These are phyloP conservation scores for Thripadectes ignobilis DNA, from an alignment of 2,797 vertebrate species.

Conservation along the genomic window DNA sequence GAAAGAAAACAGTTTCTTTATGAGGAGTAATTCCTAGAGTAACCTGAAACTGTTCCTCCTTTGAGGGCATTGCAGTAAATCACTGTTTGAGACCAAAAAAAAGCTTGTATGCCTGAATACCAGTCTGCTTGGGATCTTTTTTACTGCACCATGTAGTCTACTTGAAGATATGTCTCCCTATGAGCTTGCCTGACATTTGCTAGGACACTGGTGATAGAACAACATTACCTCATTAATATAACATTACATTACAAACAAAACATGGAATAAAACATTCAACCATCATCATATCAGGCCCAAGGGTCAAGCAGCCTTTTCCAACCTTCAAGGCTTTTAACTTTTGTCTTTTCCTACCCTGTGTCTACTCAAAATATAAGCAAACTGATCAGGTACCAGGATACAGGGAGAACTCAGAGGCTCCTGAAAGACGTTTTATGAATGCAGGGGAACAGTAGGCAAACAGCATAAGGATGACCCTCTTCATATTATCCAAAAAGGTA, in stretches of 20 bases:
- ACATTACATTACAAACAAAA: constrained; percentile 1
- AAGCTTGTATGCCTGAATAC: neutral
- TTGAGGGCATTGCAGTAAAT: neutral
- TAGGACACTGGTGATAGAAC: constrained; percentile 18
- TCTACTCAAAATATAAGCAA: neutral
- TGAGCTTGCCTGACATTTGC: neutral
- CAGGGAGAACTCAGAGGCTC: neutral
- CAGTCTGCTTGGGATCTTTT: neutral
- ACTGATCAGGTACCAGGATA: neutral
- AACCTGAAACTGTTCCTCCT: neutral
- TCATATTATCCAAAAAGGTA: neutral
- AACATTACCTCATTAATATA: constrained; percentile 43
- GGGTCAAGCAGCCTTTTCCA: constrained; percentile 14
- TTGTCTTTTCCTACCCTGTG: neutral
- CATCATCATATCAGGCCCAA: neutral
- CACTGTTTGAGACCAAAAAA: neutral
- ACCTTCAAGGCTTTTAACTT: neutral
- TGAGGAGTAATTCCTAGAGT: neutral
- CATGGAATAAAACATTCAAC: neutral
- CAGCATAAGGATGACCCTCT: neutral
- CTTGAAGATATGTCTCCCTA: neutral
- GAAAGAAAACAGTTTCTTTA: neutral
- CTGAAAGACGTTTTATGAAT: neutral
- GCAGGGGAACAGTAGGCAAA: neutral
- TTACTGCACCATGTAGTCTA: neutral